phyloP scores from a whole-genome alignment of 2,113 vertebrate species.

The Oryzias curvinotus region DNA sequence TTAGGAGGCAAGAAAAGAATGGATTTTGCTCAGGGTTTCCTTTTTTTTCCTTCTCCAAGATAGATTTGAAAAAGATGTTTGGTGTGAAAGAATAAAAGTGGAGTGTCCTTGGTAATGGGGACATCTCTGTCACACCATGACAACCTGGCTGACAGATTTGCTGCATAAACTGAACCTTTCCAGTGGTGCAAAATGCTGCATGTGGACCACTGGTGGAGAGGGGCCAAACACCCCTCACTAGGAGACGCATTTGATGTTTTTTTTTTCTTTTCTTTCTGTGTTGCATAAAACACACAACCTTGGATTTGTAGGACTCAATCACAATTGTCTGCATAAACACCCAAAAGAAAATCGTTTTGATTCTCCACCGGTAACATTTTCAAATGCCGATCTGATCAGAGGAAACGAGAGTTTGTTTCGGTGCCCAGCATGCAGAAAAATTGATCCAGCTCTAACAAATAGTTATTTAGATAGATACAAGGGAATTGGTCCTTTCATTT shows the following conservation, averaged over 20 bases:
- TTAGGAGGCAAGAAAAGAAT: constrained; percentile 42
- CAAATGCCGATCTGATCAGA: constrained; percentile 40
- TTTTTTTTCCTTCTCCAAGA: constrained; percentile 58
- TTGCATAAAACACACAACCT: constrained; percentile 23
- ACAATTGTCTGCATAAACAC: constrained; percentile 13
- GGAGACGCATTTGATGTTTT: constrained; percentile 40
- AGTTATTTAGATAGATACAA: constrained; percentile 41
- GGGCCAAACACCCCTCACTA: constrained; percentile 42
- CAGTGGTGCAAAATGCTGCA: constrained; percentile 61
- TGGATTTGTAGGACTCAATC: constrained; percentile 17
- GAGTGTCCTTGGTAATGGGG: constrained; percentile 62
- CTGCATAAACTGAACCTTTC: constrained; percentile 55
- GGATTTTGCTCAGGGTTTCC: constrained; percentile 42
- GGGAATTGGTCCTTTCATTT: constrained; percentile 32
- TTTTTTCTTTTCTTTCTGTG: constrained; percentile 39
- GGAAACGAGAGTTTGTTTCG: constrained; percentile 39
- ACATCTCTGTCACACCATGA: constrained; percentile 47
- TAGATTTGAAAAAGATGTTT: constrained; percentile 62
- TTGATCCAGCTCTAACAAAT: constrained; percentile 37
- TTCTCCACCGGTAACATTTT: constrained; percentile 44
- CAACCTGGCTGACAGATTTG: constrained; percentile 56
- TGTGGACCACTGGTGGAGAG: constrained; percentile 52
- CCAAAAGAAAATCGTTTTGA: constrained; percentile 13
- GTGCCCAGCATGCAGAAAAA: constrained; percentile 43
- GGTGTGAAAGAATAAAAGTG: constrained; percentile 37